These are phyloP conservation scores for Hylaeus anthracinus DNA, from an alignment of 1,140 invertebrate genomes.

Conservation along the genomic window DNA sequence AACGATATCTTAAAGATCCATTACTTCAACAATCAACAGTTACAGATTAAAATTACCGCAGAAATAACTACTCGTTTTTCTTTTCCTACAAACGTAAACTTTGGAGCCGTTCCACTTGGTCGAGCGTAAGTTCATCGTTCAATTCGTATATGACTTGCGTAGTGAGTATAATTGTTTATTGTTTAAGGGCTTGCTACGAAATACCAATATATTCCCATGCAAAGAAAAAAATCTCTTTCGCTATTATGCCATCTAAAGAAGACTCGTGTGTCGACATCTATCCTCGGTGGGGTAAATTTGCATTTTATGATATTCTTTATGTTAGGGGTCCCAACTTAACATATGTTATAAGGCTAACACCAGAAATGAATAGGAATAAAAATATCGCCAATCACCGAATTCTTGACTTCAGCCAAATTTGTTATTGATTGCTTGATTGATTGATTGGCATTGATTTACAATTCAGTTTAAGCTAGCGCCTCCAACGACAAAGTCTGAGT, in stretches of 20 bases:
- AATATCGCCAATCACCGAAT: too few species aligned
- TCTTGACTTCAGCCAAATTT: too few species aligned
- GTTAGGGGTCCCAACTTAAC: not conserved
- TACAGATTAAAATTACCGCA: conserved; percentile 4
- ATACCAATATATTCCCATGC: conserved; percentile 18
- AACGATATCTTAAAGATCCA: conserved; percentile 17
- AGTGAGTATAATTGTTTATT: not conserved
- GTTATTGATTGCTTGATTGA: too few species aligned
- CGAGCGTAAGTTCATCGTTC: conserved; percentile 6
- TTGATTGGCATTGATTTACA: too few species aligned
- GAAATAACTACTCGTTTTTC: not conserved
- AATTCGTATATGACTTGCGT: not conserved
- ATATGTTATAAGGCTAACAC: not conserved
- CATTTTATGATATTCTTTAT: not conserved
- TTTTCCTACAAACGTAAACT: conserved; percentile 14
- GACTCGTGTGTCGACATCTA: conserved; percentile 22
- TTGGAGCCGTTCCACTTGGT: conserved; percentile 32
- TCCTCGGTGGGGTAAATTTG: conserved; percentile 23
- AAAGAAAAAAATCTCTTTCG: conserved; percentile 20
- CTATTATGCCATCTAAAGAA: not conserved
- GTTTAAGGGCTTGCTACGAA: conserved; percentile 13
- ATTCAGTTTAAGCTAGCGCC: too few species aligned
- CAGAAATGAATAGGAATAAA: too few species aligned
- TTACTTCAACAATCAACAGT: conserved; percentile 1
- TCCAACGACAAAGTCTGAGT: too few species aligned